Evolutionary conservation across 2,888 invertebrate species (phyloP), one percentile per base, ranked within the genome.

Genomic region (Diabrotica balteata): DNA sequence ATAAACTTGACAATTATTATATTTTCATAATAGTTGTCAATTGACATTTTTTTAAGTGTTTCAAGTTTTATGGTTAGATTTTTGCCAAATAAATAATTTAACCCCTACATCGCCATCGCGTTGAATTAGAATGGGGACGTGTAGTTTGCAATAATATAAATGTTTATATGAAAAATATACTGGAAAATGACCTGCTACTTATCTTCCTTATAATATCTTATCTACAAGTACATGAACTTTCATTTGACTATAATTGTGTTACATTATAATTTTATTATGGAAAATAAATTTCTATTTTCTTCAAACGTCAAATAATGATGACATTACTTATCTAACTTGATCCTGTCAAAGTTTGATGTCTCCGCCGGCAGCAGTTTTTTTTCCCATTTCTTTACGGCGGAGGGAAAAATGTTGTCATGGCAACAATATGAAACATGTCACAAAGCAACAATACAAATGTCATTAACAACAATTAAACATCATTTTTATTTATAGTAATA

Each of bases 111-210:
- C 73, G 72, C 78, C 76, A 78, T 74, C 72, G 78, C 76, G 77
- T 78, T 74, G 73, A 74, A 77, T 76, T 76, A 76, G 75, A 78
- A 75, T 78, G 80, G 81, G 81, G 79, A 80, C 80, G 81, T 81
- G 81, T 81, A 81, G 80, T 78, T 80, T 79, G 81, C 81, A 81
- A 81, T 81, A 81, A 81, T 60, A 47, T 77, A 69, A 62, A 59
- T 69, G 66, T 72, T 64, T 70, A 70, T 68, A 72, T 70, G 68
- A 54, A 71, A 66, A 64, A 64, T 65, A 67, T 69, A 67, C 67
- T 63, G 59, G 53, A 71, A 63, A 63, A 68, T 63, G 44, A 66
- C 54, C 51, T 66, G 47, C 53, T 49, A 59, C 51, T 67, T 69
- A n/a, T 51, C 52, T n/a, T 46, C 47, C 59, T 44, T 55, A n/a